Conservation (phyloP, 2,113 vertebrate genomes). For the Megalops atlanticus region DNA sequence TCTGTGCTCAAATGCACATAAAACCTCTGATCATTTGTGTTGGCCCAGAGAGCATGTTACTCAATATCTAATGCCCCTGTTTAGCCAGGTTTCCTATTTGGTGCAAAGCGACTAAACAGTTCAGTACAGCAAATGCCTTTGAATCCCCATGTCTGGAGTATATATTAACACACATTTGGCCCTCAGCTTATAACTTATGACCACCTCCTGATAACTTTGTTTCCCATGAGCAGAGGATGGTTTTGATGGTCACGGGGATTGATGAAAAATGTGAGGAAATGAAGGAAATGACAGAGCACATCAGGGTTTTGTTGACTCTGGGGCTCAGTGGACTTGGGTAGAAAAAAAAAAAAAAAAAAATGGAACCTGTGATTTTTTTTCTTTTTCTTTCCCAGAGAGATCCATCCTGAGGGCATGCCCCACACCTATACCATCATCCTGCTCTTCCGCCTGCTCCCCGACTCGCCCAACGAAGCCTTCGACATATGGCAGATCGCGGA, state of each 20-base stretch:
- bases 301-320: background rate
- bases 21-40: background rate
- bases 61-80: background rate
- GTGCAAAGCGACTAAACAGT: background rate
- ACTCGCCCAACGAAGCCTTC: slow-evolving; percentile 85
- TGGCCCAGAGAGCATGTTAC: background rate
- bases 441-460: slow-evolving; percentile 89
- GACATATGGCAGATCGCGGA: slow-evolving; percentile 98
- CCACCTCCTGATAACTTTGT: background rate
- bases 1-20: background rate
- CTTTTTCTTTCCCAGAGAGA: slow-evolving; percentile 73
- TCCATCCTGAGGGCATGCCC: slow-evolving; percentile 92
- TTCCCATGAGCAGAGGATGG: background rate
- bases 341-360: background rate
- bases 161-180: no score
- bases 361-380: slow-evolving; percentile 24
- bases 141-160: no score
- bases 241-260: background rate
- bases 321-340: background rate
- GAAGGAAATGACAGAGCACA: no score
- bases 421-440: slow-evolving; percentile 90
- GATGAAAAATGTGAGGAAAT: background rate
- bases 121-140: background rate
- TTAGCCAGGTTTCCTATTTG: background rate
- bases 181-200: background rate